These are phyloP conservation scores for Tenrec ecaudatus DNA, from an alignment of 2,113 vertebrate species.

Conservation along the genomic window DNA sequence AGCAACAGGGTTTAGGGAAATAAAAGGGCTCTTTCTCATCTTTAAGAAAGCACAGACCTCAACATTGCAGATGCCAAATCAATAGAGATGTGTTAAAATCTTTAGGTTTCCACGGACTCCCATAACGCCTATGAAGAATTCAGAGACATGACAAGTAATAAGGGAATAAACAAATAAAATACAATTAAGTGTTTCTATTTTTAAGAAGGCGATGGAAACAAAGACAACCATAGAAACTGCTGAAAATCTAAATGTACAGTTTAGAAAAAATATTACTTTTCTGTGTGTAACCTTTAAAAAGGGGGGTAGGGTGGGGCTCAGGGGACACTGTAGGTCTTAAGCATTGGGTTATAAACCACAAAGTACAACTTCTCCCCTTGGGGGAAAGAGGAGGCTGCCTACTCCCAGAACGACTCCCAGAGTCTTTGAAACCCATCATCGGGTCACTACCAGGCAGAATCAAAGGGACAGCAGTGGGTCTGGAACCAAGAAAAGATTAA, in stretches of 20 bases:
- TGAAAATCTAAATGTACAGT: neutral
- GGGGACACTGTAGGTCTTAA: too few species aligned
- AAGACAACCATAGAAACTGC: neutral
- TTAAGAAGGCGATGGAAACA: neutral
- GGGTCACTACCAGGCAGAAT: too few species aligned
- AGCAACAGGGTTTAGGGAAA: neutral
- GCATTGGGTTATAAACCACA: too few species aligned
- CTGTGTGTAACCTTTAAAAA: neutral
- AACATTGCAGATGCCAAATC: neutral
- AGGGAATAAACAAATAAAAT: neutral
- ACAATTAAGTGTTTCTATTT: neutral
- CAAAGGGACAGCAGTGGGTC: too few species aligned
- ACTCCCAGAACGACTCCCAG: too few species aligned
- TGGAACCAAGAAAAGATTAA: too few species aligned
- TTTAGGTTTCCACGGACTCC: neutral
- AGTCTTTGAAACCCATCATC: too few species aligned
- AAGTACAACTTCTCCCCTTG: too few species aligned
- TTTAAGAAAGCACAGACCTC: neutral
- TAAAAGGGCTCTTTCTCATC: neutral
- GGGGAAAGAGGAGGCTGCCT: too few species aligned
- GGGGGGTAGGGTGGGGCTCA: too few species aligned
- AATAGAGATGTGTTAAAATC: neutral
- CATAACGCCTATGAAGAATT: neutral
- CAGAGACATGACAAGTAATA: slow-evolving; percentile 10
- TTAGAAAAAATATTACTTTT: neutral